A percentile compares a stretch with the other conserved stretches of the same genome.
phyloP scores from a whole-genome alignment of 2,113 vertebrate genomes.

The Desmodus rotundus region DNA sequence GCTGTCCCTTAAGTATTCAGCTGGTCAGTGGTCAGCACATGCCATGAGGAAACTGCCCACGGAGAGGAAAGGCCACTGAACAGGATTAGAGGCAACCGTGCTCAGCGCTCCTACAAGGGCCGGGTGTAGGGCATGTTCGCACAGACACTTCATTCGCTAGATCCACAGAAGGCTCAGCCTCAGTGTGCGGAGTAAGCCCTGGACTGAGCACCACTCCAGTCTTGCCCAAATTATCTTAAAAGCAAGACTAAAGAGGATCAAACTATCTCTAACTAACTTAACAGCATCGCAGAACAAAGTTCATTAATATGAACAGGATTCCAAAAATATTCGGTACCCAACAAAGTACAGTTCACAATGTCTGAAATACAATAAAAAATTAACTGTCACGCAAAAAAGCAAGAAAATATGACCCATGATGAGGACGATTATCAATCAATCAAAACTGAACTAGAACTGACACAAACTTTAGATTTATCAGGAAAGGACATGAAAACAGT shows the following conservation, averaged over 20 bases:
- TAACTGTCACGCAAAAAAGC: background rate
- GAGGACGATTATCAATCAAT: background rate
- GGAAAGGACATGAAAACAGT: background rate
- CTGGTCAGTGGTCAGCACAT: background rate
- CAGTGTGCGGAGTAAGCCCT: background rate
- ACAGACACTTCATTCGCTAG: background rate
- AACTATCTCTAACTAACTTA: background rate
- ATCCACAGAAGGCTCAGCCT: background rate
- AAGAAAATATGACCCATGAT: background rate
- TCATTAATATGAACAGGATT: background rate
- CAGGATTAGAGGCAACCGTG: background rate
- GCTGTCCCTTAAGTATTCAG: background rate
- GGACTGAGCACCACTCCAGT: background rate
- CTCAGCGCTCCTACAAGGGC: background rate
- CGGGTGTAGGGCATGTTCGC: background rate
- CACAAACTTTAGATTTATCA: conserved; percentile 14
- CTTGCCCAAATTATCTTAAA: background rate
- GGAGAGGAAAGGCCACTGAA: background rate
- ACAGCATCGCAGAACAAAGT: background rate
- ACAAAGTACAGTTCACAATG: background rate
- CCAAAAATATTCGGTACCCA: background rate
- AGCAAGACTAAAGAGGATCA: background rate
- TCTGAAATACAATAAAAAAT: conserved; percentile 5
- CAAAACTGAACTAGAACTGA: background rate
- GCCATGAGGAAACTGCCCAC: background rate